Conservation (phyloP, 2,888 invertebrate species). For the Drosophila greeni region DNA sequence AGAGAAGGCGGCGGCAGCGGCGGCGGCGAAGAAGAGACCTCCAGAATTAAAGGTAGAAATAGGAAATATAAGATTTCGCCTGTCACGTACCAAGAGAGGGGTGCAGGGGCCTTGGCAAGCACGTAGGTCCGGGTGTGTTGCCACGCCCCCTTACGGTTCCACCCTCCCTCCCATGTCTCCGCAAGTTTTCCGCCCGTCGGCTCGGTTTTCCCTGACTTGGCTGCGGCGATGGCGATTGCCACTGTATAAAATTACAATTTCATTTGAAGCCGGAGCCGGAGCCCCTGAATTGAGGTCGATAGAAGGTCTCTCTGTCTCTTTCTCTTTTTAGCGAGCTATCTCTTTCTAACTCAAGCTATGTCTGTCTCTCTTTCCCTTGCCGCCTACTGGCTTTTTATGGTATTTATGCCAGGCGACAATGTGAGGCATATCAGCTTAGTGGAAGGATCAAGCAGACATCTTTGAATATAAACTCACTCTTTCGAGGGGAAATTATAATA, state of each 20-base stretch:
- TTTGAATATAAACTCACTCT: background rate
- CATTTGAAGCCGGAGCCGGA: slow-evolving; percentile 42
- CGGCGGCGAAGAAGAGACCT: background rate
- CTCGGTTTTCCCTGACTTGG: slow-evolving; percentile 10
- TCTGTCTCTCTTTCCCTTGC: background rate
- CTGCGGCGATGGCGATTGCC: slow-evolving; percentile 25
- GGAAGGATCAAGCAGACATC: background rate
- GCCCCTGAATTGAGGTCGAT: slow-evolving; percentile 43
- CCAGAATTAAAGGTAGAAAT: slow-evolving; percentile 37
- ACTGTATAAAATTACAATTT: slow-evolving; percentile 56
- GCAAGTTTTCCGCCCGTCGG: slow-evolving; percentile 19
- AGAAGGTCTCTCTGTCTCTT: slow-evolving; percentile 10
- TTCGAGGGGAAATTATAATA: background rate
- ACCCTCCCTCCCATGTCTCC: background rate
- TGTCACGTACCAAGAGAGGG: slow-evolving; percentile 47
- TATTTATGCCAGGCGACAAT: slow-evolving; percentile 8
- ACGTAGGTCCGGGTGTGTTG: slow-evolving; percentile 34
- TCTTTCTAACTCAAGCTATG: background rate
- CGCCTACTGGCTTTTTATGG: slow-evolving; percentile 17
- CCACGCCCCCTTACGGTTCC: background rate
- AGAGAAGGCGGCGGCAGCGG: no score
- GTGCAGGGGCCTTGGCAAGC: slow-evolving; percentile 2
- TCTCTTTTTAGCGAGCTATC: background rate
- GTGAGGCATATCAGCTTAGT: slow-evolving; percentile 19
- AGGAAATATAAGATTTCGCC: slow-evolving; percentile 42